Evolutionary conservation across 2,888 invertebrate genomes (phyloP).

Genomic region (Agonopterix subpropinquella): DNA sequence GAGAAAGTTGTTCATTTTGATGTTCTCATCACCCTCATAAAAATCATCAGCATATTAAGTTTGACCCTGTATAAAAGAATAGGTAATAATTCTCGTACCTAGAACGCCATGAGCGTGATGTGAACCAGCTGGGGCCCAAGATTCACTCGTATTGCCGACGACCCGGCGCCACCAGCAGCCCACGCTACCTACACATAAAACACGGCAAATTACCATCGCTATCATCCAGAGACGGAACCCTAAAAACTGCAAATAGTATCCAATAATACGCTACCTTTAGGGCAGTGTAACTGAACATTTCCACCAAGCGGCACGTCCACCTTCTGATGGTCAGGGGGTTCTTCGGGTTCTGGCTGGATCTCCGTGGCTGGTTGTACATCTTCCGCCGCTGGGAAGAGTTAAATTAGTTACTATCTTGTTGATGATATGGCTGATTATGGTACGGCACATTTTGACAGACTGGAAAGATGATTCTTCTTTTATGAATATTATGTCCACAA

Average conservation of each 20-base stretch:
- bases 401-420: too few species aligned
- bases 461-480: too few species aligned
- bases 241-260: too few species aligned
- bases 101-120: slow-evolving; percentile 64
- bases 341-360: slow-evolving; percentile 26
- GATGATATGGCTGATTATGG: too few species aligned
- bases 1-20: too few species aligned
- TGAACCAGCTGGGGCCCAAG: slow-evolving; percentile 60
- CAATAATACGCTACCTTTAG: slow-evolving; percentile 73
- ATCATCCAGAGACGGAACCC: neutral
- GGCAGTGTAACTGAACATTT: slow-evolving; percentile 90
- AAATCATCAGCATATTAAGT: too few species aligned
- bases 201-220: neutral
- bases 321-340: slow-evolving; percentile 72
- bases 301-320: slow-evolving; percentile 91
- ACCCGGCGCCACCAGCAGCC: slow-evolving; percentile 69
- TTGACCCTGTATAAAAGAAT: too few species aligned
- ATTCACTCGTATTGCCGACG: slow-evolving; percentile 52
- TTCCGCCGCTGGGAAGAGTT: slow-evolving; percentile 30
- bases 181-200: slow-evolving; percentile 47
- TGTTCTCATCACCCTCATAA: too few species aligned
- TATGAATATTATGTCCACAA: too few species aligned
- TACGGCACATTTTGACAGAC: too few species aligned
- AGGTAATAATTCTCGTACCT: slow-evolving; percentile 26
- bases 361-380: slow-evolving; percentile 36